Conservation (phyloP, 2,113 vertebrate species). For the Mesembrinibis cayennensis region DNA sequence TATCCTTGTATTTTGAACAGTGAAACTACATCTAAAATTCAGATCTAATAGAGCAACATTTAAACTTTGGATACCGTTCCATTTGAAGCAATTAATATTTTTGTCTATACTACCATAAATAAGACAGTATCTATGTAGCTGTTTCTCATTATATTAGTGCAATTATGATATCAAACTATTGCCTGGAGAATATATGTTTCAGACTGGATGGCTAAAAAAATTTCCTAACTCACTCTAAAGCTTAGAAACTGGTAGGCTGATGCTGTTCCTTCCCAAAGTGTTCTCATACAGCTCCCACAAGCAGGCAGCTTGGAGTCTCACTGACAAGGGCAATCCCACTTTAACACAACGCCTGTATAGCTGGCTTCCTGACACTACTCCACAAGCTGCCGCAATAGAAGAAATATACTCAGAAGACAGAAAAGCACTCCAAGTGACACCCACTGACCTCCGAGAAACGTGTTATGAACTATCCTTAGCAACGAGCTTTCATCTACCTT, state of each 20-base stretch:
- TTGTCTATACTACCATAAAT: neutral
- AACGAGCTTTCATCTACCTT: neutral
- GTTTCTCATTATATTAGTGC: neutral
- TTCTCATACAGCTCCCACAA: neutral
- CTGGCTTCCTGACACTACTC: neutral
- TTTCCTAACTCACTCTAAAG: neutral
- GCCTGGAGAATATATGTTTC: neutral
- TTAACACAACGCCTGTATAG: neutral
- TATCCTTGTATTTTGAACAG: neutral
- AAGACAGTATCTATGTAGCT: neutral
- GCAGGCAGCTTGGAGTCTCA: neutral
- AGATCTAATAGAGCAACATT: neutral
- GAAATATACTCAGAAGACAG: neutral
- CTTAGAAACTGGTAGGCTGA: neutral
- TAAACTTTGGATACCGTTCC: neutral
- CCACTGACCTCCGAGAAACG: neutral
- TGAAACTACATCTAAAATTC: neutral
- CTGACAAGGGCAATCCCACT: neutral
- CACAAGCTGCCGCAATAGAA: neutral
- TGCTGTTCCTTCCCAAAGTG: neutral
- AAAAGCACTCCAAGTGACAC: neutral
- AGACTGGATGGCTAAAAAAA: neutral
- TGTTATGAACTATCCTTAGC: fast-evolving
- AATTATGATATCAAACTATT: neutral
- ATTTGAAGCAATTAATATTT: neutral